Conservation (phyloP, 2,113 vertebrate species). For the Odocoileus hemionus region DNA sequence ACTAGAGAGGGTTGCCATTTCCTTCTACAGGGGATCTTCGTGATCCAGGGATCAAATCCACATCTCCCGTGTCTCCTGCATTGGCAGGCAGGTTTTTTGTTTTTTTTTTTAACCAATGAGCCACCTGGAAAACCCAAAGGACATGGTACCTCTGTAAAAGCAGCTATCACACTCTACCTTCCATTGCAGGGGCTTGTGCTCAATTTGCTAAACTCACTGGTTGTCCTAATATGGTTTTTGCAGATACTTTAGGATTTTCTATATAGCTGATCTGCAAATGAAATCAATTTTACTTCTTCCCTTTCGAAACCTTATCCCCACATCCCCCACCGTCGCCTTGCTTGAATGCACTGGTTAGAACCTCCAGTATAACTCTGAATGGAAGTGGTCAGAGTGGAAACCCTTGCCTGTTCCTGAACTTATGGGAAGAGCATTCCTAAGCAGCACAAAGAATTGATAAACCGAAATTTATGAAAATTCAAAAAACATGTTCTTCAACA, state of each 20-base stretch:
- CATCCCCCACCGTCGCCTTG: not conserved
- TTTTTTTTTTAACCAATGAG: not conserved
- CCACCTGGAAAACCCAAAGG: not conserved
- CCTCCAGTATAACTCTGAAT: not conserved
- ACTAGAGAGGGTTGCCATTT: not conserved
- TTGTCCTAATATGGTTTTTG: not conserved
- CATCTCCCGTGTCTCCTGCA: not conserved
- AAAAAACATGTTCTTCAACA: not conserved
- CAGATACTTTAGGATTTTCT: not conserved
- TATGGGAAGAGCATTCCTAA: not conserved
- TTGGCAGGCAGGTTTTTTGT: not conserved
- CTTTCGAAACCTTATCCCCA: not conserved
- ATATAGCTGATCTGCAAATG: not conserved
- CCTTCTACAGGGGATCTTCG: not conserved
- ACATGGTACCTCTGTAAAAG: not conserved
- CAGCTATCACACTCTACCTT: not conserved
- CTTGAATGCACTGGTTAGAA: not conserved
- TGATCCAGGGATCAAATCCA: not conserved
- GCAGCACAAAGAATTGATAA: not conserved
- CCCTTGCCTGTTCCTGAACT: not conserved
- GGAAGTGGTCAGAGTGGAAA: not conserved
- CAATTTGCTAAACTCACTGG: not conserved
- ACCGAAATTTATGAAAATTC: not conserved
- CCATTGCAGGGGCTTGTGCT: not conserved
- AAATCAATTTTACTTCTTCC: not conserved